phyloP scores from a whole-genome alignment of 1,140 invertebrate species.

The Agrilus planipennis region DNA sequence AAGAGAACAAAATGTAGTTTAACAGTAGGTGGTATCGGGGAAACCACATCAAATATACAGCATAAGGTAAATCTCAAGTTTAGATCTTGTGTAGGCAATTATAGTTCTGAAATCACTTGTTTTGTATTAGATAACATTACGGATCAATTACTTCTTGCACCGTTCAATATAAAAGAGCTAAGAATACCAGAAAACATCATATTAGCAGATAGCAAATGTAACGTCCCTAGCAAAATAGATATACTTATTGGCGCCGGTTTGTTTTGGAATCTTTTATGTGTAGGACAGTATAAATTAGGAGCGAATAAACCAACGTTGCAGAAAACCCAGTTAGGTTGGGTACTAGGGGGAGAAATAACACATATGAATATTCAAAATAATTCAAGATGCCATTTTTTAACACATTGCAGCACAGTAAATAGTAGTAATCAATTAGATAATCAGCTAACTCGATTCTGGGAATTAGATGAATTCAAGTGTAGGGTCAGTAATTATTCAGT shows the following conservation, averaged over 20 bases:
- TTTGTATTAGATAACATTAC: conserved; percentile 3
- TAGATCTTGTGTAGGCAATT: background rate
- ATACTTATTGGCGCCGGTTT: conserved; percentile 22
- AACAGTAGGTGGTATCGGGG: background rate
- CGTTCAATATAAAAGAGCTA: conserved; percentile 4
- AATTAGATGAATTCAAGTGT: conserved; percentile 12
- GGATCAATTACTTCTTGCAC: background rate
- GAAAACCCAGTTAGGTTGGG: conserved; percentile 28
- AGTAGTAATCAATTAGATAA: conserved; percentile 2
- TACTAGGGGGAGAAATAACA: conserved; percentile 10
- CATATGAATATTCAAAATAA: background rate
- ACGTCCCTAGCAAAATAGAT: conserved; percentile 18
- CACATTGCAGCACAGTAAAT: no score
- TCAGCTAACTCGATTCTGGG: conserved; percentile 7
- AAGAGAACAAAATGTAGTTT: background rate
- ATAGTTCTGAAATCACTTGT: background rate
- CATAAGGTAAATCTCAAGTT: background rate
- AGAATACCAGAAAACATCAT: conserved; percentile 6
- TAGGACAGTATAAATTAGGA: conserved; percentile 17
- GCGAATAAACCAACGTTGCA: conserved; percentile 17
- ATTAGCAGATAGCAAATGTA: conserved; percentile 21
- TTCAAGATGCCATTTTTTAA: conserved; percentile 3
- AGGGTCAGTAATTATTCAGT: conserved; percentile 24
- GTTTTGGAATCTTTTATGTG: conserved; percentile 25
- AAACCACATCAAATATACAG: background rate